A percentile compares a stretch with the other conserved stretches of the same genome.
Conservation (phyloP, 2,888 invertebrate species). For the Andrena marginata region DNA sequence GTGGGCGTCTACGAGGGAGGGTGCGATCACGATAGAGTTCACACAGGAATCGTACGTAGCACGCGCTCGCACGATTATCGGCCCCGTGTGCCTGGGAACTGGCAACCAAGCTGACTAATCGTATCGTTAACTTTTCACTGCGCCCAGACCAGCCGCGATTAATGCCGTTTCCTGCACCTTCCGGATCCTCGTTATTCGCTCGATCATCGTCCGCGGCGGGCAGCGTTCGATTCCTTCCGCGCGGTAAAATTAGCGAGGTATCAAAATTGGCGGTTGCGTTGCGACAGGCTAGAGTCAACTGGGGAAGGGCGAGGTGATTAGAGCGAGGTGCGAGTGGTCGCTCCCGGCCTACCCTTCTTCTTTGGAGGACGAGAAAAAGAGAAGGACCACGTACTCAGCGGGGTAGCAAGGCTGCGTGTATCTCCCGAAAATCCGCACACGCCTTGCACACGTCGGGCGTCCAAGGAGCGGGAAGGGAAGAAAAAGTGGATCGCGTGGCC, state of each 20-base stretch:
- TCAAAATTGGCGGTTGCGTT: accelerated
- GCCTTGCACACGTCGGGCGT: conserved; percentile 73
- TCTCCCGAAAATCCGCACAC: conserved; percentile 68
- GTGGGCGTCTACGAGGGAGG: conserved; percentile 67
- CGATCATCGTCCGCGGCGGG: no score
- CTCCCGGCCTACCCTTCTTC: no score
- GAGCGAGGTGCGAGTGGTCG: no score
- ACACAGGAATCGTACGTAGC: conserved; percentile 82
- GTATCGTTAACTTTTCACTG: conserved; percentile 79
- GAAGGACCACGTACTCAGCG: no score
- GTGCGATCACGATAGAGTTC: conserved; percentile 82
- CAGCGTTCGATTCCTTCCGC: no score
- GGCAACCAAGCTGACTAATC: conserved; percentile 83
- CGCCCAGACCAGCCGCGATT: conserved; percentile 62
- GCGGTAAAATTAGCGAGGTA: no score
- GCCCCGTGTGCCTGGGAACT: conserved; percentile 82
- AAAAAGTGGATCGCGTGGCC: conserved; percentile 72
- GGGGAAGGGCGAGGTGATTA: no score
- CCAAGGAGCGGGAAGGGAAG: conserved; percentile 27
- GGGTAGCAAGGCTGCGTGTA: not conserved
- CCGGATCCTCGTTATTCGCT: not conserved
- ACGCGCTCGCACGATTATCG: conserved; percentile 83
- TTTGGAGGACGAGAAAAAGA: no score
- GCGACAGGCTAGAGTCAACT: no score
- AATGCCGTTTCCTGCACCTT: conserved; percentile 18